Conservation (phyloP, 2,888 invertebrate genomes). For the Microctonus brassicae region DNA sequence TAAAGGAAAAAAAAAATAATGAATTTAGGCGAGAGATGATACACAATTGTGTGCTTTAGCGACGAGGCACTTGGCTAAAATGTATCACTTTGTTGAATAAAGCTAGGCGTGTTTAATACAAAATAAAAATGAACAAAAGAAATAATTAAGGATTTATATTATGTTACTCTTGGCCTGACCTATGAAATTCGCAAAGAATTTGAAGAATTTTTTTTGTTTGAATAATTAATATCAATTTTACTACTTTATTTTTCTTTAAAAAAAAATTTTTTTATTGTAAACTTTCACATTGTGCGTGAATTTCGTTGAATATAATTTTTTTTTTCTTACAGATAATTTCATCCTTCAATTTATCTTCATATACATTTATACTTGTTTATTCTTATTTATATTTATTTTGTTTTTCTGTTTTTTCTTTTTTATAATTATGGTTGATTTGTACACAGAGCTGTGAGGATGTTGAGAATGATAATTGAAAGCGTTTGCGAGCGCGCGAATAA, state of each 20-base stretch:
- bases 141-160: constrained; percentile 13
- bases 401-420: constrained; percentile 15
- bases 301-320: not conserved
- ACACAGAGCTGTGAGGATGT: constrained; percentile 37
- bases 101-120: constrained; percentile 69
- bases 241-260: not conserved
- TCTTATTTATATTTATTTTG: constrained; percentile 12
- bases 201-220: not conserved
- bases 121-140: constrained; percentile 41
- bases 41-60: constrained; percentile 59
- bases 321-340: not conserved
- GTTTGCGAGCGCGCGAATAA: constrained; percentile 21
- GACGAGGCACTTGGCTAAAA: constrained; percentile 61
- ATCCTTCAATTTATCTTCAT: not conserved
- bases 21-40: constrained; percentile 41
- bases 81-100: constrained; percentile 69
- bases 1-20: constrained; percentile 28
- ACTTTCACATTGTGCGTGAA: not conserved
- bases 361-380: not conserved
- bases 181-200: not conserved
- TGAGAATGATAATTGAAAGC: not conserved
- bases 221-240: not conserved
- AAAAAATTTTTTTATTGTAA: not conserved
- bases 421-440: constrained; percentile 37
- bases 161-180: not conserved